Evolutionary conservation across 1,140 invertebrate species (phyloP), one percentile per base, ranked within the genome.

Genomic region (Calosoma granatense): DNA sequence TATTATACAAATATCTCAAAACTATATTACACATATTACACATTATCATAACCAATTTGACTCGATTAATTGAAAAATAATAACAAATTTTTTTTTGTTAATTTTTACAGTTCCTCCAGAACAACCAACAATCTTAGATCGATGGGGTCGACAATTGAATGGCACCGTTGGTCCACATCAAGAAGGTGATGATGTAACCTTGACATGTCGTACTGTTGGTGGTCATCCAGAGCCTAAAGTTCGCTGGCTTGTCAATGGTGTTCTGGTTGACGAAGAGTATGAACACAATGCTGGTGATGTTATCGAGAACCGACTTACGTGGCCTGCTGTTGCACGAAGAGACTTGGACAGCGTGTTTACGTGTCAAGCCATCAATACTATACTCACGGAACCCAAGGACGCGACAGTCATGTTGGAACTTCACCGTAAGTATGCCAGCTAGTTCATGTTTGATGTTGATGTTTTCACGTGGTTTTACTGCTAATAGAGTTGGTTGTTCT

Each of bases 341-440:
- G 86, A 92, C 73, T 80, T 92, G 56, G 84, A 87, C 57, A 82
- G 86, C 1, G 83, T 88, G 61, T 88, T 91, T 70, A 90, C 87
- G 36, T 94, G 90, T 69, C 85, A 88, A 67, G 88, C 90, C 11
- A 77, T 82, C 60, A 94, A 94, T 70, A 92, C 88, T 4, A 78
- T 83, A 62, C 79, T 92, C 20, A 84, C 86, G 22, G 82, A 85
- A 63, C 83, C 88, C 9, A 85, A 83, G 66, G 83, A 86, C 67
- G 80, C 84, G 1, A 82, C 83, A 15, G 80, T 92, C 54, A 77
- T 83, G 20, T 73, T 94, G 41, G 88, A 92, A 67, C 81, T 93
- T 69, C 84, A 86, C 69, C 73, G 90, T 93, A 76, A 92, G 88
- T 87, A 66, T 64, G n/a, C 21, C 14, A 30, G n/a, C n/a, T n/a